Percentiles rank a stretch among this genome's conserved stretches.
phyloP scores from a whole-genome alignment of 1,140 invertebrate species.

The Zeugodacus cucurbitae region DNA sequence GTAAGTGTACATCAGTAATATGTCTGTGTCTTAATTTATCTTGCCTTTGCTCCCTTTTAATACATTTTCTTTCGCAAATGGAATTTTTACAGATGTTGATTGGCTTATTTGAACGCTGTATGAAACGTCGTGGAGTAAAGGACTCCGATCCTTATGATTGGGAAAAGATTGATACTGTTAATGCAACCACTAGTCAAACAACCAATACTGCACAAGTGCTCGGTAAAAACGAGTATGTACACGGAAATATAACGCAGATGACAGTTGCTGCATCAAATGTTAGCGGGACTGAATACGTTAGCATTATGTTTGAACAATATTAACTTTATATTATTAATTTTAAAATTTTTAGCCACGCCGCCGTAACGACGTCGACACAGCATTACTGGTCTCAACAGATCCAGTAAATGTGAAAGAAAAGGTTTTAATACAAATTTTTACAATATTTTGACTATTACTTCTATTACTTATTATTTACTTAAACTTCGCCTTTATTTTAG shows the following conservation, averaged over 20 bases:
- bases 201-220: conserved; percentile 48
- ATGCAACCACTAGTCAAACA: conserved; percentile 47
- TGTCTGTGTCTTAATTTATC: too few species aligned
- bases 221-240: conserved; percentile 60
- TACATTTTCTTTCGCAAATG: too few species aligned
- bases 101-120: conserved; percentile 91
- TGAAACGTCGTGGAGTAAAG: conserved; percentile 91
- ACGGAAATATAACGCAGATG: conserved; percentile 67
- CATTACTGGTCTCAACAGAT: conserved; percentile 55
- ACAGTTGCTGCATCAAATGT: conserved; percentile 64
- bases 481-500: conserved; percentile 39
- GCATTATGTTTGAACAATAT: conserved; percentile 37
- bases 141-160: conserved; percentile 94
- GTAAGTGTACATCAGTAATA: too few species aligned
- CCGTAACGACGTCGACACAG: conserved; percentile 58
- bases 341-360: conserved; percentile 52
- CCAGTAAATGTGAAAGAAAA: conserved; percentile 62
- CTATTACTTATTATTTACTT: not conserved
- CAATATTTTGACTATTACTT: too few species aligned
- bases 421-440: conserved; percentile 46
- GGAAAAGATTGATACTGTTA: conserved; percentile 78
- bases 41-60: too few species aligned
- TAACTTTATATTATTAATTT: too few species aligned
- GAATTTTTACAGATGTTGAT: conserved; percentile 78
- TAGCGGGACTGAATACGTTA: conserved; percentile 63